Evolutionary conservation across 2,888 invertebrate genomes (phyloP).

Genomic region (Callinectes sapidus): DNA sequence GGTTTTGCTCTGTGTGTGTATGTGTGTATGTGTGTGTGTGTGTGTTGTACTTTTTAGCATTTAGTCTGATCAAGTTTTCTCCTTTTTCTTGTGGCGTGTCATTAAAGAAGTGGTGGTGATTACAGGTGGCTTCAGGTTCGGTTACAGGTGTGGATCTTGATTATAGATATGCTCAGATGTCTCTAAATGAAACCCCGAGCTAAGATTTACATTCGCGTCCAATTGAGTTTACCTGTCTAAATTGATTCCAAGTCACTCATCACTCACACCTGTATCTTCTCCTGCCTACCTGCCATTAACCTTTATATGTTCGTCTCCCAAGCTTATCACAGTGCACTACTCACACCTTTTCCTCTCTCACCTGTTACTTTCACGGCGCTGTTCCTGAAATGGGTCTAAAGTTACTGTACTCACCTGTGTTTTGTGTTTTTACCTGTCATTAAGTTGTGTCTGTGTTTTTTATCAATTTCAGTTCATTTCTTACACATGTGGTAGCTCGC

Average conservation of each 20-base stretch:
- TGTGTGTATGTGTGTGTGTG: conserved; percentile 33
- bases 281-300: neutral
- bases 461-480: too few relatives aligned
- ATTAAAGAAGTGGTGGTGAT: neutral
- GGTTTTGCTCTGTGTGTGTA: neutral
- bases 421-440: neutral
- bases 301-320: neutral
- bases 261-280: neutral
- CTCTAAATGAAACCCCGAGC: neutral
- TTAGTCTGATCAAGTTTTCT: neutral
- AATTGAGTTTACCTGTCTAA: neutral
- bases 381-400: neutral
- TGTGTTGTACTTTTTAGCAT: neutral
- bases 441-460: neutral
- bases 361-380: neutral
- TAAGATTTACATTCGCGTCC: neutral
- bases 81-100: neutral
- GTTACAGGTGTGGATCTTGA: conserved; percentile 8
- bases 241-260: neutral
- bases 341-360: neutral
- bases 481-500: too few relatives aligned
- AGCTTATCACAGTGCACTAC: neutral
- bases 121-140: neutral
- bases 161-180: neutral
- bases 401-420: neutral